Evolutionary conservation across 1,140 invertebrate genomes (phyloP), one percentile per base, ranked within the genome.

Genomic region (Nymphalis io): DNA sequence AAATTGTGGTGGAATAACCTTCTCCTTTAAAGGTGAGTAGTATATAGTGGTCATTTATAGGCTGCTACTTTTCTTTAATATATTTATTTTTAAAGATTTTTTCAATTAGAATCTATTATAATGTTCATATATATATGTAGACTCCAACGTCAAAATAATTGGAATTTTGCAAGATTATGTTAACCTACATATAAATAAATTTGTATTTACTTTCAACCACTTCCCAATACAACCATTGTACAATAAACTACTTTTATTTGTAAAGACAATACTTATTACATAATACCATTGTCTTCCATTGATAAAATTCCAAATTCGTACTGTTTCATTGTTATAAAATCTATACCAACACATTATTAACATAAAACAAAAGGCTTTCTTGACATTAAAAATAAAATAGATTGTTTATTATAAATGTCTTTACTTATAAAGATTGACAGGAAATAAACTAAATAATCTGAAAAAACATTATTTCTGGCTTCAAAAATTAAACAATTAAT

Each of bases 281-380:
- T 78, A 78, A 78, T 16, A 11, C 73, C 53, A 78, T 78, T 78
- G 73, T 78, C 58, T 63, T 27, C 60, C 53, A 64, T 76, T 72
- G 76, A 75, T 73, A 70, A 66, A 75, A 75, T 66, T 75, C 70
- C 63, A 67, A 73, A 64, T 68, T 66, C 75, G 58, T 67, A 58
- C 42, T 39, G 39, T 68, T 69, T 63, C 61, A 71, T 74, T 74
- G 55, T 69, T 62, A 68, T 48, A 60, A 20, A 67, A 67, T 51
- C 8, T 67, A 40, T n/a, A 64, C 33, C 51, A 39, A 38, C 18
- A 33, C 27, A 33, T 33, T 33, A 60, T 67, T 48, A 60, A 48
- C 23, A 13, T 55, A 44, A 67, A 67, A 67, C 55, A 67, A 67
- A 59, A 66, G 53, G 39, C 44, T 20, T 38, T 33, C 16, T 16